phyloP scores from a whole-genome alignment of 35 echinoderm and acorn worm species.

The Holothuria glaberrima region DNA sequence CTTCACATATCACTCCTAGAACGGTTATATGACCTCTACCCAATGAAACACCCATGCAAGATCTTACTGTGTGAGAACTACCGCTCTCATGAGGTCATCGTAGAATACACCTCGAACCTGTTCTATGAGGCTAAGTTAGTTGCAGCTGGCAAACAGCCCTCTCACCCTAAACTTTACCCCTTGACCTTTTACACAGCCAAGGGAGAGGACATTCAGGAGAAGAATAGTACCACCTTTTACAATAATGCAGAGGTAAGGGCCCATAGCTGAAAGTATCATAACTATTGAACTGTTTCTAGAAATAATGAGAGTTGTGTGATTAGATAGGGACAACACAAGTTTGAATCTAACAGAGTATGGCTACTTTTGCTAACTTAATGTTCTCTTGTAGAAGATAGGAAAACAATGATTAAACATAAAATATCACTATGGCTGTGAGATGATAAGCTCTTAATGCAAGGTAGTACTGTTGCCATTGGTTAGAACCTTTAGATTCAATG shows the following conservation, averaged over 20 bases:
- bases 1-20: conserved; percentile 96
- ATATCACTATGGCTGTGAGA: too few relatives aligned
- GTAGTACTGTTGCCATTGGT: too few relatives aligned
- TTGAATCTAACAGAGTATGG: too few relatives aligned
- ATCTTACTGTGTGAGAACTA: conserved; percentile 99
- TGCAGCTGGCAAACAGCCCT: conserved; percentile 80
- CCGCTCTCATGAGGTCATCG: conserved; percentile 95
- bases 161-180: conserved; percentile 76
- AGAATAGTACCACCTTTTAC: conserved; percentile 95
- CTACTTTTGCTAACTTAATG: too few relatives aligned
- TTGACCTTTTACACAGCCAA: conserved; percentile 95
- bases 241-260: conserved; percentile 93
- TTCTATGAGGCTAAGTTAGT: conserved; percentile 93
- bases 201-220: conserved; percentile 98
- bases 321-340: too few relatives aligned
- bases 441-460: too few relatives aligned
- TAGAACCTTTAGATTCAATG: too few relatives aligned
- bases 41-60: conserved; percentile 89
- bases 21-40: conserved; percentile 90
- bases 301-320: too few relatives aligned
- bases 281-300: too few relatives aligned
- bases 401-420: too few relatives aligned
- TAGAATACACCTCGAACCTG: conserved; percentile 88
- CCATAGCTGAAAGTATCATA: not conserved
- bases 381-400: too few relatives aligned